Base-by-base conservation (phyloP, 2,888 invertebrate species). In the Cinara cedri region DNA sequence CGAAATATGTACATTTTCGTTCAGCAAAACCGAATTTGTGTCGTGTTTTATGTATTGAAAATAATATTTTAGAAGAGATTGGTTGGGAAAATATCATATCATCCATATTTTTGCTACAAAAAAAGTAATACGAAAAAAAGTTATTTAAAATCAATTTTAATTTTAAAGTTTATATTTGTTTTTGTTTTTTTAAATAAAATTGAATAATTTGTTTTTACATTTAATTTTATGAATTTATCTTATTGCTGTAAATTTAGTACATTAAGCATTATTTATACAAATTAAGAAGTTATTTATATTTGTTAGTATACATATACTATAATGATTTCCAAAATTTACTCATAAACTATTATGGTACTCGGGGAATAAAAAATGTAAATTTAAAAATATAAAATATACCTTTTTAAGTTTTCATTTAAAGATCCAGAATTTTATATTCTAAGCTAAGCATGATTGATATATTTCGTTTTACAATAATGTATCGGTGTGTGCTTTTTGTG, bases 1-100 rank as follows among this genome's bases (percentile, higher is more conserved):
- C n/a, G n/a, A n/a, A n/a, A n/a, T n/a, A n/a, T n/a, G n/a, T n/a
- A n/a, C n/a, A n/a, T n/a, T n/a, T n/a, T n/a, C n/a, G n/a, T n/a
- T n/a, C n/a, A n/a, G n/a, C n/a, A n/a, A n/a, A n/a, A n/a, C n/a
- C n/a, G n/a, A n/a, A n/a, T n/a, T n/a, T n/a, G n/a, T n/a, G n/a
- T n/a, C n/a, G n/a, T 16, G 34, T 44, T 34, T 63, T 63, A 34
- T n/a, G 19, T 63, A 63, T 63, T 34, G 19, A 44, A 16, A 44
- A 63, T 44, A 63, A 8, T 34, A 63, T 63, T n/a, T 63, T n/a
- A n/a, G 34, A 63, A 42, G n/a, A 63, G 34, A 63, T 63, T 34
- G 63, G n/a, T 34, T 63, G 19, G 42, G 63, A 63, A 63, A 26
- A 63, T 14, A 63, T 19, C 34, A 42, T 19, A n/a, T n/a, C n/a